Conservation (phyloP, 2,888 invertebrate species). For the Masnerella sp. region DNA sequence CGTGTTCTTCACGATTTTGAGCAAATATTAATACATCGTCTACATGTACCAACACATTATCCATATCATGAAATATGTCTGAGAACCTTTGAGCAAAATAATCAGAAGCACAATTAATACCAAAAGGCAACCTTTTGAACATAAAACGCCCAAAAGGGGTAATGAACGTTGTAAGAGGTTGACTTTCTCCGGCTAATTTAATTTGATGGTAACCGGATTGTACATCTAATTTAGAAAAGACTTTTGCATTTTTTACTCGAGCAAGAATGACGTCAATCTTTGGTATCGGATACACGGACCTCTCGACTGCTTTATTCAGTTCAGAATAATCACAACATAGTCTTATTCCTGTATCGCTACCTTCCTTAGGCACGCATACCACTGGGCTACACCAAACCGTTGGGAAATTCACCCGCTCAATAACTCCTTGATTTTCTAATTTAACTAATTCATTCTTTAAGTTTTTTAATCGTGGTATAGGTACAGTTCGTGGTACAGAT, state of each 20-base stretch:
- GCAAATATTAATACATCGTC: conserved; percentile 60
- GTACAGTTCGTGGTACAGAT: conserved; percentile 9
- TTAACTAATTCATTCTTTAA: conserved; percentile 66
- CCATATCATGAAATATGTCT: conserved; percentile 55
- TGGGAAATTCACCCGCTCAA: conserved; percentile 65
- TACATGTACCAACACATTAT: conserved; percentile 47
- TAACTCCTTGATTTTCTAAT: conserved; percentile 64
- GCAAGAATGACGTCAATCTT: conserved; percentile 63
- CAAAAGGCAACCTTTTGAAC: conserved; percentile 58
- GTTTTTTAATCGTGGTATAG: conserved; percentile 2
- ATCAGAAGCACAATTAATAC: conserved; percentile 57
- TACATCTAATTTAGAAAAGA: conserved; percentile 58
- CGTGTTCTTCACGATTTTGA: conserved; percentile 57
- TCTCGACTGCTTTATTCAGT: conserved; percentile 63
- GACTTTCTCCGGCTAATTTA: conserved; percentile 46
- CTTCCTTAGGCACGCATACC: conserved; percentile 67
- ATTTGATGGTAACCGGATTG: conserved; percentile 56
- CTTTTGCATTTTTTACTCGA: conserved; percentile 51
- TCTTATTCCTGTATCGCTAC: conserved; percentile 60
- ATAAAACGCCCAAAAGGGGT: conserved; percentile 57
- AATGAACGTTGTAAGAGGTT: conserved; percentile 57
- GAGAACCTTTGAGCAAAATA: conserved; percentile 44
- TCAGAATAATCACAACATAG: conserved; percentile 66
- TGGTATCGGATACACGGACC: conserved; percentile 62
- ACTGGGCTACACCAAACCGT: conserved; percentile 72